Conservation (phyloP, 2,888 invertebrate species). For the Netelia inedita region DNA sequence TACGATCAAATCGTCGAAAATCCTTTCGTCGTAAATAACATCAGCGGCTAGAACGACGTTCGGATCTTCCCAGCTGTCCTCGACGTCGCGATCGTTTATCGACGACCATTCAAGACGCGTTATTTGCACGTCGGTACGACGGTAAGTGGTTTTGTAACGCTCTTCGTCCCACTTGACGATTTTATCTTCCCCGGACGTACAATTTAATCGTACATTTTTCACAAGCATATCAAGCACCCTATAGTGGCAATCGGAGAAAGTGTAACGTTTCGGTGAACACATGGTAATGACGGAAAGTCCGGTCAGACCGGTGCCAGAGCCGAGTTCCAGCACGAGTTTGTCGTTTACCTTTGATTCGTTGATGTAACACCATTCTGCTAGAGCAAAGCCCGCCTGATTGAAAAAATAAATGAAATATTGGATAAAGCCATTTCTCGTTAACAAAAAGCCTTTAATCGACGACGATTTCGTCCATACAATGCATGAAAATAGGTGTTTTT, state of each 20-base stretch:
- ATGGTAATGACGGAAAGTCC: slow-evolving; percentile 88
- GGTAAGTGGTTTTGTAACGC: slow-evolving; percentile 63
- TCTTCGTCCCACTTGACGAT: slow-evolving; percentile 54
- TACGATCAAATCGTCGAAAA: slow-evolving; percentile 85
- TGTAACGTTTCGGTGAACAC: slow-evolving; percentile 87
- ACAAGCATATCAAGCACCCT: slow-evolving; percentile 88
- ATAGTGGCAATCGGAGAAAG: slow-evolving; percentile 90
- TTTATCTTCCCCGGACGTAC: slow-evolving; percentile 72
- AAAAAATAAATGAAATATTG: slow-evolving; percentile 31
- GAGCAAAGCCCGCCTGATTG: slow-evolving; percentile 88
- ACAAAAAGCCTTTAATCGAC: background rate
- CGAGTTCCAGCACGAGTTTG: slow-evolving; percentile 90
- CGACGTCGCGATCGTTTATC: slow-evolving; percentile 79
- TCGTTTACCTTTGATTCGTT: slow-evolving; percentile 86
- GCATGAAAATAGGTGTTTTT: background rate
- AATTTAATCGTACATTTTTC: slow-evolving; percentile 89
- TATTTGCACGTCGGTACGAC: slow-evolving; percentile 77
- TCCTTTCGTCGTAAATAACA: slow-evolving; percentile 87
- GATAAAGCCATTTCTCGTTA: background rate
- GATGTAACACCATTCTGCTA: slow-evolving; percentile 90
- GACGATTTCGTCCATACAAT: background rate
- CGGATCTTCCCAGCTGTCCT: slow-evolving; percentile 75
- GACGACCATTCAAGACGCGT: slow-evolving; percentile 86
- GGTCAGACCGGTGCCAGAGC: slow-evolving; percentile 91
- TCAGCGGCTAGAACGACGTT: slow-evolving; percentile 88